Evolutionary conservation across 1,140 invertebrate genomes (phyloP), one percentile per base, ranked within the genome.

Genomic region (Phymorhynchus buccinoides): DNA sequence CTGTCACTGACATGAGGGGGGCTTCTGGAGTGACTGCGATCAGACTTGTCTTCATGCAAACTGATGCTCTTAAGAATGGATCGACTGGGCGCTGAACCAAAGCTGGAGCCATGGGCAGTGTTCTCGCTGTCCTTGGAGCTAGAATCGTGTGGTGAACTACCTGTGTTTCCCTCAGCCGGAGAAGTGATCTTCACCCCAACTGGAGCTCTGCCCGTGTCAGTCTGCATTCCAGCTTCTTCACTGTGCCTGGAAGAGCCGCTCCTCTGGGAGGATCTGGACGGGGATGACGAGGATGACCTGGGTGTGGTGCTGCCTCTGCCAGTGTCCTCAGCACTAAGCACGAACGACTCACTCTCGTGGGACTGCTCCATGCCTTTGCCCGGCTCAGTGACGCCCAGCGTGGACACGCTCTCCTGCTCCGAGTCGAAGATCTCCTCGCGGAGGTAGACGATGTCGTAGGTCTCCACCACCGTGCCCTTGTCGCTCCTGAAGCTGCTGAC

Each of bases 381-480:
- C 2, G 27, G 14, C 27, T 30, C 7, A 4, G 37, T 16, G 42
- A 52, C 9, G 9, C 42, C 44, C 3, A 30, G 22, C 27, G 77
- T 79, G 3, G 77, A 79, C 22, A 79, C 3, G 77, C 44, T 44
- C n/a, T 48, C 77, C 9, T 12, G 6, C 27, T 22, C 42, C 2
- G 12, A 3, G 42, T 79, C 42, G n/a, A 35, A 56, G 22, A 79
- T 56, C 42, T 48, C 44, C 27, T 79, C 77, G 9, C 77, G 77
- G 2, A 52, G 41, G 42, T 52, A 79, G 42, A 32, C 27, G 42
- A 79, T 79, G 41, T 79, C 77, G 77, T 79, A 79, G 27, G 77
- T 79, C 42, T 79, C 77, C 77, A 79, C 77, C 27, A 79, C 35
- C 42, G 77, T 79, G 42, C 1, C 41, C 44, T 52, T 48, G 2